Base-by-base conservation (phyloP, 2,888 invertebrate genomes). In the Acronicta aceris region DNA sequence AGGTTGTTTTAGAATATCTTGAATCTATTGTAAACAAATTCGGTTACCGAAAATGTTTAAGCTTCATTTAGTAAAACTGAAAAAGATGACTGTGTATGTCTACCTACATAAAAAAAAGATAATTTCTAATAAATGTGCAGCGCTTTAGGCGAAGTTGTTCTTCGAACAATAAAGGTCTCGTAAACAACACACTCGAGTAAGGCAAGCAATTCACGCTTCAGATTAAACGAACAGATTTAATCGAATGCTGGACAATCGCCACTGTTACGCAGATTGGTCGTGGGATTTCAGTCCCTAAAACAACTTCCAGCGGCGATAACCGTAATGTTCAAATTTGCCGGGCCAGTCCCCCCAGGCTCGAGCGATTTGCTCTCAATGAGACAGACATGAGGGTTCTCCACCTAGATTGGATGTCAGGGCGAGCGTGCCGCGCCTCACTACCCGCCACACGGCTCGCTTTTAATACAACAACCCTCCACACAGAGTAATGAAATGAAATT, bases 311-410 rank as follows among this genome's bases (percentile, higher is more conserved):
- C 45, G 46, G 16, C 43, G 48, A 50, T 61, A 58, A 61, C 43
- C 61, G 65, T 68, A 72, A 73, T 78, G 65, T 69, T 68, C 64
- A 80, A 79, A 79, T 82, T 81, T 73, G 70, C 64, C 72, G 74
- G 68, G 50, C 62, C 56, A 60, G 74, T 73, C 74, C 76, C 69
- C 65, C 56, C 49, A 62, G 70, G 76, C 76, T 71, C 84, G 79
- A 82, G 77, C 85, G 88, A 90, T 90, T 92, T 87, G 88, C 82
- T 85, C 84, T 91, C 89, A 90, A 90, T 87, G 88, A 86, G 86
- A 84, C 86, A 84, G 84, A 83, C 85, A 82, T 65, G 81, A 92
- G 91, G 81, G 85, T 83, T 76, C 92, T 93, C 80, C 74, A 83
- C 83, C 65, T 81, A 88, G 90, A 93, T 93, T 92, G 90, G 87